A percentile compares a stretch with the other conserved stretches of the same genome.
Evolutionary conservation across 2,797 vertebrate species (phyloP).

Genomic region (Smutsia temminckii): DNA sequence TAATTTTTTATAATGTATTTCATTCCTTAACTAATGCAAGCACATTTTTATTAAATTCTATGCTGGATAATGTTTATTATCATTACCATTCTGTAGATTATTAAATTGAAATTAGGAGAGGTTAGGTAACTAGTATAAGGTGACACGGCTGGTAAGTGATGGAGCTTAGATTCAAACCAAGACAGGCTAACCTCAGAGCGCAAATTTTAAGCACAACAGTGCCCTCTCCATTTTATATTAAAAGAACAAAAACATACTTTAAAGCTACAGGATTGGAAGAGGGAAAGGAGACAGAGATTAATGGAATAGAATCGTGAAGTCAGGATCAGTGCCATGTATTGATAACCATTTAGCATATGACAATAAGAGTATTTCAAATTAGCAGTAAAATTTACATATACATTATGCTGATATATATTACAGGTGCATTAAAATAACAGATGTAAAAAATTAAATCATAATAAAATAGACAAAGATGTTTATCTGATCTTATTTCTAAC

Average conservation of each 20-base stretch:
- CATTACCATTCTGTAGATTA: neutral
- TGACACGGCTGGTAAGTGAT: neutral
- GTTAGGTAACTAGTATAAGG: neutral
- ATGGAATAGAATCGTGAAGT: neutral
- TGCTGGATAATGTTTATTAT: neutral
- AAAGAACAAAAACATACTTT: neutral
- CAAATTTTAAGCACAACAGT: neutral
- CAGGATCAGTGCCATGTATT: neutral
- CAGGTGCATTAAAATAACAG: neutral
- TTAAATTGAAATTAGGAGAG: neutral
- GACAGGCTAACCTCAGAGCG: neutral
- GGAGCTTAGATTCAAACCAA: neutral
- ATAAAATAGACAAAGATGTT: neutral
- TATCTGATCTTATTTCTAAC: neutral
- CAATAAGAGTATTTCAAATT: neutral
- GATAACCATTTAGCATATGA: neutral
- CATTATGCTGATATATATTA: neutral
- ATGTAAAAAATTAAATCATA: neutral
- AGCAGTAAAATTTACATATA: neutral
- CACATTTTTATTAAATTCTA: neutral
- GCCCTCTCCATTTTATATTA: neutral
- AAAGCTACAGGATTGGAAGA: neutral
- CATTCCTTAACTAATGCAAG: neutral
- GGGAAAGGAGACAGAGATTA: neutral
- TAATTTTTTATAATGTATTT: neutral